Base-by-base conservation (phyloP, 53 echinoderm and acorn worm genomes). In the Patiria pectinifera region DNA sequence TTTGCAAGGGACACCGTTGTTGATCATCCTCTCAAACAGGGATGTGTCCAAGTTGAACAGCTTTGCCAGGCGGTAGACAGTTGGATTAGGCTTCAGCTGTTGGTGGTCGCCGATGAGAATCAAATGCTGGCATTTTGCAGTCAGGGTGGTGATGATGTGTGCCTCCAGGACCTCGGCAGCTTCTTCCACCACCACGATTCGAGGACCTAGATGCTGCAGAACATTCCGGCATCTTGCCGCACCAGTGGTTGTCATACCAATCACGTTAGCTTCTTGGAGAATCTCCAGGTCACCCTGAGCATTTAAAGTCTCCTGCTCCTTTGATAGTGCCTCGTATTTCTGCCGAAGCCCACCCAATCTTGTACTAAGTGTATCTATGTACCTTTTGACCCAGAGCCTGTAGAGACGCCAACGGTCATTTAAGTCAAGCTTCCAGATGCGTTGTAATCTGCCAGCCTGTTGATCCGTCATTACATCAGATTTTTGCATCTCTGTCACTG, bases 91-190 rank as follows among this genome's bases (percentile, higher is more conserved):
- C 47, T 94, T 89, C 53, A 99, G 91, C 86, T 99, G 96, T 19
- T 95, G 92, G 25, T 95, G 95, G 84, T 99, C 97, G 15, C 99
- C 99, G 48, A 99, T 99, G 23, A 99, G 85, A 76, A 99, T 96
- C 11, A 99, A 91, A 75, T 97, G 99, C 82, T 97, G 82, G 46
- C 94, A 94, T 6, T 70, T 59, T 19, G 85, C 23, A 48, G 95
- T 95, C n/a, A 99, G 80, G 44, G 96, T 76, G 53, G 96, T 97
- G 18, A 96, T 78, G 45, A 97, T 96, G 69, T 95, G 95, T 11
- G 99, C 96, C 85, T 99, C 97, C 13, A 99, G 79, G 83, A 99
- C 87, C 80, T 99, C 99, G 10, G 99, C 99, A 80, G 96, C 96
- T 83, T 99, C 99, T 88, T 97, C 96, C 7, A 97, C 80, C 23